Evolutionary conservation across 2,797 vertebrate species (phyloP).

Genomic region (Pangasius krempfi): DNA sequence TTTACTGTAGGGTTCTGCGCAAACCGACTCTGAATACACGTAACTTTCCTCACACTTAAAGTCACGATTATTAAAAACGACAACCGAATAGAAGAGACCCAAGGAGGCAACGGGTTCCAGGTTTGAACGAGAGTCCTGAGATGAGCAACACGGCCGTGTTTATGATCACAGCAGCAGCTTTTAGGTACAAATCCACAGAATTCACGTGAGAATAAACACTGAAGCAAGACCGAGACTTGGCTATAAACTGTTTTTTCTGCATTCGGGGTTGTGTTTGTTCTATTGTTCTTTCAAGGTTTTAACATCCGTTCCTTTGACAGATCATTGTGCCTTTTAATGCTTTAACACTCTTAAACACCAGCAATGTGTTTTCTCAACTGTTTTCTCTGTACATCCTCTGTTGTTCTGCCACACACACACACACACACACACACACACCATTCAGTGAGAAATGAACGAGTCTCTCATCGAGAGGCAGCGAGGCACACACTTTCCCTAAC

Average conservation of each 20-base stretch:
- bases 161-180: background rate
- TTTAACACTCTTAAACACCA: background rate
- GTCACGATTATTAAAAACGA: too few relatives aligned
- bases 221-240: background rate
- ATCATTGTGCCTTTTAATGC: background rate
- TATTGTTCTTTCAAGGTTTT: background rate
- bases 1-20: too few relatives aligned
- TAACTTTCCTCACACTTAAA: too few relatives aligned
- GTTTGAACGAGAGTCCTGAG: background rate
- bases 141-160: background rate
- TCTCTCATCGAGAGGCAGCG: background rate
- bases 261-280: background rate
- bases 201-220: background rate
- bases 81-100: too few relatives aligned
- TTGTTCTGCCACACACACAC: background rate
- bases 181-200: background rate
- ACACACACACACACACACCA: background rate
- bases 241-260: background rate
- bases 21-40: too few relatives aligned
- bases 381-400: background rate
- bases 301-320: background rate
- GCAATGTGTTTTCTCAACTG: background rate
- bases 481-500: constrained; percentile 60
- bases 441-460: too few relatives aligned
- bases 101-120: too few relatives aligned